These are phyloP conservation scores for Latrodectus hesperus DNA, from an alignment of 2,888 invertebrate species.

Conservation along the genomic window DNA sequence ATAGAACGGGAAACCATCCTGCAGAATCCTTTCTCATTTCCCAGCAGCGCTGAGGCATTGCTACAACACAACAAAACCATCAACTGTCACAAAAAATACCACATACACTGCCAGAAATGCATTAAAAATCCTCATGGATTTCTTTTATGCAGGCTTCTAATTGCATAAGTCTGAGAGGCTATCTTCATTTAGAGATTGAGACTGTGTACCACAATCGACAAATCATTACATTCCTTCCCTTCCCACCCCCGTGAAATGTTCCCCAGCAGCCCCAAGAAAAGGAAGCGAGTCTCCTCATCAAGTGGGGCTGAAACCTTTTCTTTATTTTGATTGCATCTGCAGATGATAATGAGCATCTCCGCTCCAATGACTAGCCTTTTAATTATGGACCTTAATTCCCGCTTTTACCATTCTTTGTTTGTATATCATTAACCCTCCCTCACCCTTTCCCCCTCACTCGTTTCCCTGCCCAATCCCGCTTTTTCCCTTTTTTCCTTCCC, in stretches of 20 bases:
- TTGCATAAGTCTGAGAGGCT: too few species aligned
- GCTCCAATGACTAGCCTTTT: conserved; percentile 69
- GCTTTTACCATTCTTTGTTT: conserved; percentile 63
- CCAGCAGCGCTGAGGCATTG: not conserved
- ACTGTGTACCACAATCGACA: not conserved
- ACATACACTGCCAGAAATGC: too few species aligned
- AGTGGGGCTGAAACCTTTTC: conserved; percentile 49
- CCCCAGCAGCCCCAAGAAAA: conserved; percentile 34
- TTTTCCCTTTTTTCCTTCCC: not conserved
- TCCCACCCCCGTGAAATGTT: conserved; percentile 8
- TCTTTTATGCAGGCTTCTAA: too few species aligned
- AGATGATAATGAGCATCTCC: conserved; percentile 64
- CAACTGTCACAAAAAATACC: too few species aligned
- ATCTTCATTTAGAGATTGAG: too few species aligned
- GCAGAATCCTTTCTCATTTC: not conserved
- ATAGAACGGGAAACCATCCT: not conserved
- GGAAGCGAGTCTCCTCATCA: conserved; percentile 24
- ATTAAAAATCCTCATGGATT: too few species aligned
- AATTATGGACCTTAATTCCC: conserved; percentile 66
- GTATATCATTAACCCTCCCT: conserved; percentile 51
- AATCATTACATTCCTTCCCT: conserved; percentile 1
- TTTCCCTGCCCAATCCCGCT: not conserved
- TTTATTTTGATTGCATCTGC: conserved; percentile 62
- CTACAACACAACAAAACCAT: too few species aligned
- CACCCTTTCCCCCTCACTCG: not conserved